A percentile compares a stretch with the other conserved stretches of the same genome.
Conservation (phyloP, 2,797 vertebrate genomes). For the Hydrolagus colliei region DNA sequence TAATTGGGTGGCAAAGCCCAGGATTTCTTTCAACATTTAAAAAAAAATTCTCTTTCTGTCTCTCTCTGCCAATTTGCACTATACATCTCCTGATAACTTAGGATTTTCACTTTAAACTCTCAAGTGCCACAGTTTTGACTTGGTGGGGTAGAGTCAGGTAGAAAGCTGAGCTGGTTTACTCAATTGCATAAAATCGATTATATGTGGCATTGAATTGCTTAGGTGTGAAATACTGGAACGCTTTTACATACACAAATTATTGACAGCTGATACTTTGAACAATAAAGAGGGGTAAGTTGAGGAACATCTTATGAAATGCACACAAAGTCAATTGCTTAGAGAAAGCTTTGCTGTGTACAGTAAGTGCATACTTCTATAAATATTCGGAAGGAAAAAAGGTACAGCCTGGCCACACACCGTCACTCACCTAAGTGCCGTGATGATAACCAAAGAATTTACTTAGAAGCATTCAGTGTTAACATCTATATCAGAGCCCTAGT, state of each 20-base stretch:
- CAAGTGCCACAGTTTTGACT: too few relatives aligned
- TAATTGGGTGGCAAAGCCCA: neutral
- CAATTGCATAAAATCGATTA: too few relatives aligned
- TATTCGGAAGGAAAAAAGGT: neutral
- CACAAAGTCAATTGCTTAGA: neutral
- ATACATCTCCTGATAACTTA: neutral
- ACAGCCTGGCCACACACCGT: neutral
- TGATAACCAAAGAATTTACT: too few relatives aligned
- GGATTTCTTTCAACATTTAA: too few relatives aligned
- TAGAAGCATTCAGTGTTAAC: too few relatives aligned
- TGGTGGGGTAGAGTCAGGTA: neutral
- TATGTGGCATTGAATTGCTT: too few relatives aligned
- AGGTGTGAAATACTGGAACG: neutral
- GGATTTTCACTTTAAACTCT: too few relatives aligned
- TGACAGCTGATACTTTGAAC: neutral
- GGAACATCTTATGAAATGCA: neutral
- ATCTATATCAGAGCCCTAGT: too few relatives aligned
- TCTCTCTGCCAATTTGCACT: neutral
- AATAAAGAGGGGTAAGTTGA: neutral
- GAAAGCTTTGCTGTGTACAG: neutral
- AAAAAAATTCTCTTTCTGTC: too few relatives aligned
- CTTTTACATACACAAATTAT: neutral
- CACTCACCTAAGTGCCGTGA: neutral
- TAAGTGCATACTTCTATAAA: neutral
- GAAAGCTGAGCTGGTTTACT: neutral